Base-by-base conservation (phyloP, 1,140 invertebrate genomes). In the Drosophila kurseongensis region DNA sequence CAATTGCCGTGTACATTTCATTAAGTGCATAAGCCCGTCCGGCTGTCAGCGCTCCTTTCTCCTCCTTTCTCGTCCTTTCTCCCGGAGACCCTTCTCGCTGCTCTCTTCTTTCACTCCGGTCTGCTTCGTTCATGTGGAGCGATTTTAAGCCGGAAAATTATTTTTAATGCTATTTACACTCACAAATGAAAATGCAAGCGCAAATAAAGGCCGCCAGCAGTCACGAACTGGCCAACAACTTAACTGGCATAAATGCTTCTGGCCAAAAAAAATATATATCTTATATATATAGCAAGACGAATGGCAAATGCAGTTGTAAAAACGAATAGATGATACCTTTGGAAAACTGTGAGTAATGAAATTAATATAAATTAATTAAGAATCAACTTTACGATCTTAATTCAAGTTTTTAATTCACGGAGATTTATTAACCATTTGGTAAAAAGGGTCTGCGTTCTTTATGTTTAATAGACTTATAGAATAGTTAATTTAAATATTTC, bases 1-100 rank as follows among this genome's bases (percentile, higher is more conserved):
- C 83, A 86, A 86, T 86, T 88, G 83, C 84, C 84, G 84, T 88
- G 80, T 88, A 89, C 83, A 89, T 88, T 88, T 89, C 83, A 88
- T 88, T 88, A 88, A 88, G 83, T 88, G 83, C 83, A 88, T 89
- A 88, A 88, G 84, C 84, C 68, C 83, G 73, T 80, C 80, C 76
- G 80, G 56, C 83, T 88, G 84, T 88, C 83, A 88, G 54, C 84
- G 76, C 51, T 47, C 41, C 40, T 14, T 48, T 47, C n/a, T 18
- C 38, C 29, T 10, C 9, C 32, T 44, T 48, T 42, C n/a, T 14
- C 10, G 48, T 18, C 10, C 13, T 23, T 41, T 48, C 29, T 1
- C 48, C 27, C 36, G 10, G 10, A 38, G 36, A 38, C 36, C 36
- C 36, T 38, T 38, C 29, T 32, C 29, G 12, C 16, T 38, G 45